phyloP scores from a whole-genome alignment of 2,888 invertebrate genomes.

The Apodemia mormo region DNA sequence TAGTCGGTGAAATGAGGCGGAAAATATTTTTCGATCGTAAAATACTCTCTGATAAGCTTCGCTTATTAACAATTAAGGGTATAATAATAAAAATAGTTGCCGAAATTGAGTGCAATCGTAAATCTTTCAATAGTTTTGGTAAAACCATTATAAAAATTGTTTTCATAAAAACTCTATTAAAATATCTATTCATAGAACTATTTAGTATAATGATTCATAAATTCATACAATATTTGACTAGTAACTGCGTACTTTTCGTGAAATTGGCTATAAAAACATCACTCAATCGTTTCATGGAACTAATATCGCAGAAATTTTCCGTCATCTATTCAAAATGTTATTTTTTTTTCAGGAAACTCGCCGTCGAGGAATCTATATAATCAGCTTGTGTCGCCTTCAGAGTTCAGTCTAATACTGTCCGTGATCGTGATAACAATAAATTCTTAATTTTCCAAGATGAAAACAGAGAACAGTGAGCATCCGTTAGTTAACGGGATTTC shows the following conservation, averaged over 20 bases:
- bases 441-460: not conserved
- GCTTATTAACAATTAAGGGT: not conserved
- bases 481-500: too few relatives aligned
- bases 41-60: not conserved
- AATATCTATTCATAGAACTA: not conserved
- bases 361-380: not conserved
- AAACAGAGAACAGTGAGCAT: not conserved
- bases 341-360: not conserved
- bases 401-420: not conserved
- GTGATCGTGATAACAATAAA: slow-evolving; percentile 5
- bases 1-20: not conserved
- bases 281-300: too few relatives aligned
- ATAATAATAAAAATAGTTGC: not conserved
- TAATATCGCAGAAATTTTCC: not conserved
- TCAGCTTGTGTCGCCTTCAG: too few relatives aligned
- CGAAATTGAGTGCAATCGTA: not conserved
- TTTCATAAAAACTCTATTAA: not conserved
- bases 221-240: not conserved
- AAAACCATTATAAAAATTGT: not conserved
- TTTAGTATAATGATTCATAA: not conserved
- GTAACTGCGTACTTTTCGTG: too few relatives aligned
- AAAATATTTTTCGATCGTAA: too few relatives aligned
- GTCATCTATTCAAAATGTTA: not conserved
- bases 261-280: too few relatives aligned
- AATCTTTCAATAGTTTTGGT: slow-evolving; percentile 1